Base-by-base conservation (phyloP, 2,797 vertebrate genomes). In the Poeciliopsis turneri region DNA sequence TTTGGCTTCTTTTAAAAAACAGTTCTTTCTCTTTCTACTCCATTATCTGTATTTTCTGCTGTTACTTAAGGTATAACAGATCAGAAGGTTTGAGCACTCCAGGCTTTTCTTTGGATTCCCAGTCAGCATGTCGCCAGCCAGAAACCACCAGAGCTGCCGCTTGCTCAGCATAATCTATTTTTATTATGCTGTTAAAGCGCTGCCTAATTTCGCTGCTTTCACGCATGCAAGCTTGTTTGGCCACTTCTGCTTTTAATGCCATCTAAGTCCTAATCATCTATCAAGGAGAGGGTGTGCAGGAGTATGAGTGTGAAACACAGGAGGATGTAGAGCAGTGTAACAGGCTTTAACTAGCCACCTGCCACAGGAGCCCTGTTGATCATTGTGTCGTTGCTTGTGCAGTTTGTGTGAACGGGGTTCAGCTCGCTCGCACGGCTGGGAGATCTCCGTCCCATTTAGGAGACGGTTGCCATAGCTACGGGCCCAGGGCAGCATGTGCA, bases 381-480 rank as follows among this genome's bases (percentile, higher is more conserved):
- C 82, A 36, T 88, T 45, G 18, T 61, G 46, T 87, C 80, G 78
- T 84, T 75, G 39, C 76, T 77, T 70, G n/a, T 78, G 79, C 77
- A 45, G 76, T 78, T 23, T 0, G 28, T 53, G 87, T 82, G 77
- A 91, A 82, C 84, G 16, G 81, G 86, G 90, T 91, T 93, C 88
- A 90, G 13, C 77, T 82, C 80, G 45, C 77, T 71, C 80, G 76
- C 77, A 61, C 76, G 78, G 84, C 57, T 15, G 75, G 76, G 81
- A 87, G 90, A 88, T 83, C 91, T 80, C 85, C 82, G 70, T 84
- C 90, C 89, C 87, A 88, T 69, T 92, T 92, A 89, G 77, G 85
- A 84, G 83, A 49, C 13, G 78, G 95, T 95, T 95, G 87, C 92
- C 83, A 77, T 94, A 92, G 85, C 85, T 87, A 94, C 87, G 20